Base-by-base conservation (phyloP, 2,888 invertebrate genomes). In the Automeris io region DNA sequence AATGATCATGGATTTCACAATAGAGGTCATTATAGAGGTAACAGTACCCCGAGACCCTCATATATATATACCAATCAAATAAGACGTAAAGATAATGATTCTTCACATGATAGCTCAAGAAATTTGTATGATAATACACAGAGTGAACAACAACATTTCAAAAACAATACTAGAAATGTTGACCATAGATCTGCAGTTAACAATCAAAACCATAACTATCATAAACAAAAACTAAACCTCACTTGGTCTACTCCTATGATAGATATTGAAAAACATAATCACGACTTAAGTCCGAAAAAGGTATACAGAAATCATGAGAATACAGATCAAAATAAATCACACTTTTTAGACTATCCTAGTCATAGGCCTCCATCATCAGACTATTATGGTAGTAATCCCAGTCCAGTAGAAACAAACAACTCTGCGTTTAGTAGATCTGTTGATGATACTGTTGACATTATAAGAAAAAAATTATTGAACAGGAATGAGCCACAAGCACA, bases 311-410 rank as follows among this genome's bases (percentile, higher is more conserved):
- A 52, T 12, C 45, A 59, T 46, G 68, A 68, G 19, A 47, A 35
- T 43, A 37, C 40, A 18, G 74, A 79, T n/a, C 43, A 41, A 6
- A 68, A 51, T 39, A 68, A 57, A 49, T 37, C 56, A 29, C 62
- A 67, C 25, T 36, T 46, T 13, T 42, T 50, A 22, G 74, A 75
- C 34, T 79, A 76, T 43, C 53, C 72, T 26, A 80, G 82, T 2
- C 85, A 86, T 41, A 70, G 86, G 41, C 85, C 85, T 22, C 85
- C 82, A 13, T 58, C 85, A n/a, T 82, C 82, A 26, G 85, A 85
- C 46, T 79, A 86, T 46, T 86, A 83, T 54, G 76, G 69, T 12
- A 61, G 69, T 2, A 76, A 68, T 38, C 57, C 74, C 32, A 63
- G 65, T 5, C 55, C 74, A 11, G 55, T 58, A 1, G 62, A 62